phyloP scores from a whole-genome alignment of 2,113 vertebrate species.

The Ceratotherium simum region DNA sequence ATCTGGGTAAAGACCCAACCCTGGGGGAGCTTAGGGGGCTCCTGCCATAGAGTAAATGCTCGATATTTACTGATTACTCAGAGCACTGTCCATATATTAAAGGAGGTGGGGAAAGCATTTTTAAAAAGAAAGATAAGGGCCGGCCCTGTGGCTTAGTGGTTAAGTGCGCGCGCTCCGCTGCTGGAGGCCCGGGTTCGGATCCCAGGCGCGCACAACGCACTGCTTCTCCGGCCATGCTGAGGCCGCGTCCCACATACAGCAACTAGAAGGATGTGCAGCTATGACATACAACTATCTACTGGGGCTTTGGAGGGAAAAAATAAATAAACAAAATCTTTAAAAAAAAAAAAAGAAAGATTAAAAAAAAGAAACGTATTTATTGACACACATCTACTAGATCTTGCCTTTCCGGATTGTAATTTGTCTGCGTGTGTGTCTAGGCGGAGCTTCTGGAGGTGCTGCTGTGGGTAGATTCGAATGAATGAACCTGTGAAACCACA shows the following conservation, averaged over 20 bases:
- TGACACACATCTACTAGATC: background rate
- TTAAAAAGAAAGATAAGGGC: background rate
- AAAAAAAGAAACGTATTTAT: background rate
- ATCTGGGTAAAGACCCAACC: background rate
- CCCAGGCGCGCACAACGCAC: too few species aligned
- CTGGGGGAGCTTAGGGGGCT: background rate
- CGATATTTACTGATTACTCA: background rate
- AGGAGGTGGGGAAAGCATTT: background rate
- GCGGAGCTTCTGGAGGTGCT: background rate
- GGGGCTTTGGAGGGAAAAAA: too few species aligned
- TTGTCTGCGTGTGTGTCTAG: background rate
- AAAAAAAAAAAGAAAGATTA: background rate
- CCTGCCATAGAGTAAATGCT: background rate
- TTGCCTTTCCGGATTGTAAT: background rate
- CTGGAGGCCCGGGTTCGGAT: too few species aligned
- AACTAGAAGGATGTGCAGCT: too few species aligned
- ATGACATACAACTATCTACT: too few species aligned
- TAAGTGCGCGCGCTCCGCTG: too few species aligned
- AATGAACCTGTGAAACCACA: background rate
- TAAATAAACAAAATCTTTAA: too few species aligned
- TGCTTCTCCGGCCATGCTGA: too few species aligned
- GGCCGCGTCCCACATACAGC: too few species aligned
- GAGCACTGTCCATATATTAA: background rate
- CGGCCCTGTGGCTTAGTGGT: too few species aligned
- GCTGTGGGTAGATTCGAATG: background rate